phyloP scores from a whole-genome alignment of 1,140 invertebrate genomes.

The Diorhabda sublineata region DNA sequence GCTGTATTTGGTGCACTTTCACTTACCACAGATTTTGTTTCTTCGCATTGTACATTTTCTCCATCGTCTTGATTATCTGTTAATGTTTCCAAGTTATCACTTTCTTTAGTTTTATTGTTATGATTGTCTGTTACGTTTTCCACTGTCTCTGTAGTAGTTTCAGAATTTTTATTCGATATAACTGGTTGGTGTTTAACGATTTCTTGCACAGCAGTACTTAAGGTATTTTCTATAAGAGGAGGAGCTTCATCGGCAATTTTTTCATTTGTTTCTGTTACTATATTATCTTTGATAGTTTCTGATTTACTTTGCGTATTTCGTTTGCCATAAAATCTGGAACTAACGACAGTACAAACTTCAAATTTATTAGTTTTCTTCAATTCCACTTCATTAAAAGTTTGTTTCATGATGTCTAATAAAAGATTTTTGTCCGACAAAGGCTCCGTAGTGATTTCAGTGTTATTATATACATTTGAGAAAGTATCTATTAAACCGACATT shows the following conservation, averaged over 20 bases:
- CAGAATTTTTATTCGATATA: neutral
- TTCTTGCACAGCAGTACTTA: neutral
- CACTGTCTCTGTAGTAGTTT: conserved; percentile 4
- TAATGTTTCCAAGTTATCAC: neutral
- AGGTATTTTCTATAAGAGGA: neutral
- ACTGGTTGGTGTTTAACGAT: too few relatives aligned
- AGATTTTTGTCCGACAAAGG: conserved; percentile 44
- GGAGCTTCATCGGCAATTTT: conserved; percentile 3
- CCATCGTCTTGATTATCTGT: neutral
- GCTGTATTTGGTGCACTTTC: neutral
- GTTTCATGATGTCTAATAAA: conserved; percentile 49
- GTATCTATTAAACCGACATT: conserved; percentile 32
- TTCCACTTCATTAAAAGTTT: conserved; percentile 45
- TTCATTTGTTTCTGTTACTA: neutral
- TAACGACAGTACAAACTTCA: conserved; percentile 1
- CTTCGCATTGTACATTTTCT: neutral
- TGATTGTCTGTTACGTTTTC: neutral
- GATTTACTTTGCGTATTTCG: neutral
- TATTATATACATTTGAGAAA: conserved; percentile 39
- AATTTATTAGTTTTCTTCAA: conserved; percentile 28
- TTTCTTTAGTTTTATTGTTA: neutral
- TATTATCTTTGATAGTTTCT: conserved; percentile 11
- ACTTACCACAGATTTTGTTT: neutral
- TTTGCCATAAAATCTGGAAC: conserved; percentile 20
- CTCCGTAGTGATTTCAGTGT: conserved; percentile 3